phyloP scores from a whole-genome alignment of 2,888 invertebrate genomes.

The Troides oblongomaculatus region DNA sequence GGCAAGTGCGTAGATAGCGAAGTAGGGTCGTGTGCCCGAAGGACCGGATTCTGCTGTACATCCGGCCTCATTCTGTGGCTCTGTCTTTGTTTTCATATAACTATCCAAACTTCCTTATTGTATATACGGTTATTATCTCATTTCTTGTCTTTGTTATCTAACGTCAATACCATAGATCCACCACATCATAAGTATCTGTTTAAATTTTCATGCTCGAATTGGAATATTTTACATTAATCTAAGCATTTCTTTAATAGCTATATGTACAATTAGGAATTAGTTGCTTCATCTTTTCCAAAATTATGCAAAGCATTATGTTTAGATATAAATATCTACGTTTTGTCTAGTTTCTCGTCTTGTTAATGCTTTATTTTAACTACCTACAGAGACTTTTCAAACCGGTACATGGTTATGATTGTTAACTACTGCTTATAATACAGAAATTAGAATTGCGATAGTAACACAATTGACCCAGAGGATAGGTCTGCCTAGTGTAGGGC shows the following conservation, averaged over 20 bases:
- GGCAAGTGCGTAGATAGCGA: conserved; percentile 43
- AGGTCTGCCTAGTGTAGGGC: too few species aligned
- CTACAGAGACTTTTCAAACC: background rate
- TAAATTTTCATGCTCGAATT: background rate
- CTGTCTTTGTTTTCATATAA: conserved; percentile 34
- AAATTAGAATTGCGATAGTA: background rate
- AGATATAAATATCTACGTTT: too few species aligned
- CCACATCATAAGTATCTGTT: background rate
- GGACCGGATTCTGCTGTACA: conserved; percentile 42
- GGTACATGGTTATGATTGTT: background rate
- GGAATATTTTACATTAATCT: too few species aligned
- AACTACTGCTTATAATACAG: background rate
- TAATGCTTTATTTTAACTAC: background rate
- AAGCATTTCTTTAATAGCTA: background rate
- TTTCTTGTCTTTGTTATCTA: background rate
- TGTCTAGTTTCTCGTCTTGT: too few species aligned
- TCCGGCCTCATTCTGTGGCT: conserved; percentile 40
- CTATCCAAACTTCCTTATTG: conserved; percentile 18
- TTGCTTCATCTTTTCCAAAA: background rate
- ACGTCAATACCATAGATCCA: background rate
- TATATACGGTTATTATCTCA: conserved; percentile 11
- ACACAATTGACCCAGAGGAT: background rate
- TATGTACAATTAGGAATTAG: background rate
- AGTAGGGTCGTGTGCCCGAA: conserved; percentile 35
- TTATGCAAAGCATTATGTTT: too few species aligned